Evolutionary conservation across 92 coral and sea anemone genomes (phyloP).

Genomic region (Porites cylindrica): DNA sequence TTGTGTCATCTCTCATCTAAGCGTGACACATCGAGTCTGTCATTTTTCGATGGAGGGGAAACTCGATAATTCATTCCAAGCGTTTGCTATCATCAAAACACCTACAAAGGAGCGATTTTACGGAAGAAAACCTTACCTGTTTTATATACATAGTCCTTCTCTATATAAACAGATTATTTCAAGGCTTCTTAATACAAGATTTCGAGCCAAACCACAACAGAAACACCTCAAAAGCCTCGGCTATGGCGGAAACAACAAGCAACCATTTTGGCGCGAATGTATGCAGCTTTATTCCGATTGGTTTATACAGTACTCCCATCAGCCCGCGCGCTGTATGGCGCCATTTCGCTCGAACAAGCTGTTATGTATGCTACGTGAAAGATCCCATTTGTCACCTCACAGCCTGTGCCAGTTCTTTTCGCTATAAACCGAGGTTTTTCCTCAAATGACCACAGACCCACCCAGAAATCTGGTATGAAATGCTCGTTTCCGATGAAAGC

Average conservation of each 20-base stretch:
- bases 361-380: conserved; percentile 1
- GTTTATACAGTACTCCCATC: conserved; percentile 31
- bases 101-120: no score
- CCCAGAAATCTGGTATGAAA: no score
- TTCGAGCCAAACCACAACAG: conserved; percentile 2
- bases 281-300: conserved; percentile 56
- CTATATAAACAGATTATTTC: not conserved
- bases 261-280: conserved; percentile 79
- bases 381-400: not conserved
- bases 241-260: conserved; percentile 44
- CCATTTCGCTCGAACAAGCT: not conserved
- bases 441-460: no score
- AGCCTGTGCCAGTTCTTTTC: not conserved
- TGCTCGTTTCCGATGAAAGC: no score
- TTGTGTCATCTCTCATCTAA: no score
- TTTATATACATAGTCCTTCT: conserved; percentile 80
- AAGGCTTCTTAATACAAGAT: conserved; percentile 19
- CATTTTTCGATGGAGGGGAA: no score
- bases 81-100: not conserved
- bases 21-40: no score
- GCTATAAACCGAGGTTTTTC: not conserved
- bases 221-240: not conserved
- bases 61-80: not conserved
- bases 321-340: conserved; percentile 1
- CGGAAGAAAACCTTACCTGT: conserved; percentile 68